Evolutionary conservation across 2,888 invertebrate species (phyloP), one percentile per base, ranked within the genome.

Genomic region (Rhagophthalmus giganteus): DNA sequence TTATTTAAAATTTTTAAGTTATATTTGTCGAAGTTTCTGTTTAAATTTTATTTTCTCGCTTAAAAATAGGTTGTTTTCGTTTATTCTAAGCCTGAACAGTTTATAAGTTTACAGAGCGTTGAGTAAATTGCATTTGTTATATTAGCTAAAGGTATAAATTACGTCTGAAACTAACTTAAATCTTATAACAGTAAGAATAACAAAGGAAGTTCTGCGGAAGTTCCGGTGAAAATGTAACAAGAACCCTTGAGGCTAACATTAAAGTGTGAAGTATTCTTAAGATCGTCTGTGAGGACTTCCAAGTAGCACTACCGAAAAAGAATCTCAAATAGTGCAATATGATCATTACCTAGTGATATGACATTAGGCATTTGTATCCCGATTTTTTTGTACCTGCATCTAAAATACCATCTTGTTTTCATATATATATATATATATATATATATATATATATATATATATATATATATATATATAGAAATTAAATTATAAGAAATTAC

Each of bases 221-320:
- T 33, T 33, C 26, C 14, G 33, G 15, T 12, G 27, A 12, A 27
- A 25, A 32, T 28, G 28, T 14, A 45, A 45, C 42, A 34, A 44
- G 45, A 25, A 31, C 25, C 25, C 37, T 45, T 45, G 5, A 30
- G 45, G 16, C 37, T 30, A 45, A 24, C 37, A 31, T 37, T 45
- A 24, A 37, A 37, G 30, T 11, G 5, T 37, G 11, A 14, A 37
- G 45, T 45, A 37, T 37, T 35, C 37, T 30, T 10, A 28, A 30
- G 15, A 45, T 31, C 37, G 10, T 30, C 45, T 35, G 28, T 9
- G 12, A 33, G 10, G 33, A 15, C 15, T 26, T n/a, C 34, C 7
- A 34, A 45, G 35, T 35, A 45, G 45, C 35, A 35, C 35, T 45
- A 45, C 27, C 34, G n/a, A 10, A 11, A 12, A 33, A 26, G 32